Conservation (phyloP, 2,113 vertebrate species). For the Otolemur garnettii region DNA sequence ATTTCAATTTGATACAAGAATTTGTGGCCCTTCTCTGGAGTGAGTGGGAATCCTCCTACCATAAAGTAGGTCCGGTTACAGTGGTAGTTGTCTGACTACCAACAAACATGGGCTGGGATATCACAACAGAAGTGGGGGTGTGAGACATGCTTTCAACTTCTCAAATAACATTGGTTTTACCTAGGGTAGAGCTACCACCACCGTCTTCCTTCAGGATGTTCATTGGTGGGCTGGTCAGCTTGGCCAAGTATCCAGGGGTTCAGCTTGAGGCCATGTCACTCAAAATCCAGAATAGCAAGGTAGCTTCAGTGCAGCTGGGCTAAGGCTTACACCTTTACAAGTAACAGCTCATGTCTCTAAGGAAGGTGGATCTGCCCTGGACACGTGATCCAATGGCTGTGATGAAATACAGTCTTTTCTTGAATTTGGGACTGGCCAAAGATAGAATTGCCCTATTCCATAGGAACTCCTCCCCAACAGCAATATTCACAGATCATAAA, state of each 20-base stretch:
- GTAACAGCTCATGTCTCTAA: background rate
- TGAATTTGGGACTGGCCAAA: background rate
- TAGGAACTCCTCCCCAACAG: background rate
- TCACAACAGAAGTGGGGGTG: background rate
- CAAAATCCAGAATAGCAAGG: background rate
- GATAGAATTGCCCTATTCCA: background rate
- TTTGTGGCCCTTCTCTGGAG: background rate
- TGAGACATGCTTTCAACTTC: background rate
- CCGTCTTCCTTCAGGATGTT: background rate
- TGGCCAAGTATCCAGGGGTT: background rate
- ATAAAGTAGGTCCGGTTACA: too few relatives aligned
- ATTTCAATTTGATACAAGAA: background rate
- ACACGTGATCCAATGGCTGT: background rate
- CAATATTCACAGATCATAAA: background rate
- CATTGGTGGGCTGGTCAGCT: too few relatives aligned
- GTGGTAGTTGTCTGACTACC: background rate
- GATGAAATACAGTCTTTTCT: background rate
- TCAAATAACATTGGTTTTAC: background rate
- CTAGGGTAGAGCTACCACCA: background rate
- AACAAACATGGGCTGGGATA: background rate
- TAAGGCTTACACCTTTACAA: background rate
- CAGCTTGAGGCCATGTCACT: background rate
- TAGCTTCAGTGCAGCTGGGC: too few relatives aligned
- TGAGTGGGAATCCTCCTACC: background rate
- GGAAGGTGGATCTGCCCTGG: background rate